Conservation (phyloP, 2,797 vertebrate genomes). For the Fistularia commersonii region DNA sequence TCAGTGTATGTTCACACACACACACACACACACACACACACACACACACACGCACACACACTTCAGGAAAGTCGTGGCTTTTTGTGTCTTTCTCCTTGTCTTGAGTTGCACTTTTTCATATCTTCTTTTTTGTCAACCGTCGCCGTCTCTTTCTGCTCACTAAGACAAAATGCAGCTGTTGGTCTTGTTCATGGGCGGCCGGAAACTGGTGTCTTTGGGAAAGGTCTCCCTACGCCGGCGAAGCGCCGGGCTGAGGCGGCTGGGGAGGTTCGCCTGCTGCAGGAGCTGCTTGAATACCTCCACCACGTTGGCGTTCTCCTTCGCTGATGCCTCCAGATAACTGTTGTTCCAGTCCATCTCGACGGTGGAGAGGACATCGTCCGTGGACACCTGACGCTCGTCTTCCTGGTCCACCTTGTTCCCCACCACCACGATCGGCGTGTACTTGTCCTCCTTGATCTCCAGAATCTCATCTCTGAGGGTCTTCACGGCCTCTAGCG, state of each 20-base stretch:
- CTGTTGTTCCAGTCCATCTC: constrained; percentile 91
- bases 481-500: constrained; percentile 81
- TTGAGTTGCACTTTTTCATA: constrained; percentile 2
- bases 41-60: too few relatives aligned
- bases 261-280: constrained; percentile 83
- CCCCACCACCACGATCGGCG: constrained; percentile 87
- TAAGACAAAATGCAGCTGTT: constrained; percentile 89
- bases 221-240: constrained; percentile 86
- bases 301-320: constrained; percentile 85
- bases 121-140: constrained; percentile 8
- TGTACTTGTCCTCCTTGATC: constrained; percentile 86
- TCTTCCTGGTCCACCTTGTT: constrained; percentile 81
- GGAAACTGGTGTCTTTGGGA: constrained; percentile 74
- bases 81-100: constrained; percentile 1
- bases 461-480: constrained; percentile 89
- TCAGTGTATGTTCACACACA: too few relatives aligned
- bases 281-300: constrained; percentile 89
- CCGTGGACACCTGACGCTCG: constrained; percentile 71
- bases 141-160: constrained; percentile 5
- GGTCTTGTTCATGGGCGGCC: constrained; percentile 93
- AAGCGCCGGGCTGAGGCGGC: constrained; percentile 82
- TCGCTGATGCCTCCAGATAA: constrained; percentile 85
- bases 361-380: constrained; percentile 80
- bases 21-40: too few relatives aligned
- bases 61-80: too few relatives aligned